Evolutionary conservation across 2,113 vertebrate species (phyloP).

Genomic region (Lycaon pictus): DNA sequence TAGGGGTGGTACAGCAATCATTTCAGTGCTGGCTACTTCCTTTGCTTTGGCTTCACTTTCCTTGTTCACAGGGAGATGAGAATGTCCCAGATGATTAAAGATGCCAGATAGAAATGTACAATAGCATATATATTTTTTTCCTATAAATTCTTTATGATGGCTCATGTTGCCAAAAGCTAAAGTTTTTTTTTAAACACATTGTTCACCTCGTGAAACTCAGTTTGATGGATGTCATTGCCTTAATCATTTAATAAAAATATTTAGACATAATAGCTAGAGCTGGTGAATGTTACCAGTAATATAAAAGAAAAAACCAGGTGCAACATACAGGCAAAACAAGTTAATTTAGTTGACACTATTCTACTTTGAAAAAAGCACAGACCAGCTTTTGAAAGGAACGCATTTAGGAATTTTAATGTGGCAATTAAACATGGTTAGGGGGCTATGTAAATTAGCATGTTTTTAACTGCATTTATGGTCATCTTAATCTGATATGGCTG

Average conservation of each 20-base stretch:
- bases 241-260: conserved; percentile 82
- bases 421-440: conserved; percentile 80
- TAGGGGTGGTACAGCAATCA: neutral
- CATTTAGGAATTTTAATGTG: conserved; percentile 75
- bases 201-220: conserved; percentile 76
- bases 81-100: neutral
- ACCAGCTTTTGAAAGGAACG: conserved; percentile 43
- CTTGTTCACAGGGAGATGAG: neutral
- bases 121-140: neutral
- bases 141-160: conserved; percentile 60
- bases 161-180: conserved; percentile 60
- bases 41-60: neutral
- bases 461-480: conserved; percentile 79
- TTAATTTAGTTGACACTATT: conserved; percentile 70
- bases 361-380: conserved; percentile 61
- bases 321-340: conserved; percentile 71
- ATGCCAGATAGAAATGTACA: neutral
- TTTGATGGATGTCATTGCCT: conserved; percentile 81
- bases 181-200: conserved; percentile 14
- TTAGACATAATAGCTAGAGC: conserved; percentile 63
- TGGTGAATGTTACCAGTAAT: conserved; percentile 63
- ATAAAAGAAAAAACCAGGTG: conserved; percentile 68
- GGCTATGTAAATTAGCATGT: conserved; percentile 79
- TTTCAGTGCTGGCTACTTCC: neutral
- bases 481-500: conserved; percentile 79